Conservation (phyloP, 2,888 invertebrate species). For the Rhingia rostrata region DNA sequence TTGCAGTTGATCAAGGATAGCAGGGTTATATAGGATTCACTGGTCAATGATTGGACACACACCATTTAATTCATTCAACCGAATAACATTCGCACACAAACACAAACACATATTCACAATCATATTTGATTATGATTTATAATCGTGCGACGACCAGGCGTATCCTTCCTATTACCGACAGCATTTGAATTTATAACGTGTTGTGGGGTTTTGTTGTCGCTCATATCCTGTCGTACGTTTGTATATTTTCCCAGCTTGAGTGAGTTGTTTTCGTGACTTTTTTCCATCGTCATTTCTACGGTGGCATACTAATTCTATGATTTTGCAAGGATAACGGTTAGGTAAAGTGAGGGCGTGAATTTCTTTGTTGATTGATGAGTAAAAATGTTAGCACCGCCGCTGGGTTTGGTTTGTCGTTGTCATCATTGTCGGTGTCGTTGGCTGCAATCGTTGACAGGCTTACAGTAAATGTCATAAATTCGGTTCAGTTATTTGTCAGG, state of each 20-base stretch:
- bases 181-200: slow-evolving; percentile 62
- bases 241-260: slow-evolving; percentile 30
- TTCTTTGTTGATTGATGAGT: slow-evolving; percentile 62
- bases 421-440: slow-evolving; percentile 38
- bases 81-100: neutral
- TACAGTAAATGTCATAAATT: slow-evolving; percentile 36
- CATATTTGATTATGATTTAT: slow-evolving; percentile 72
- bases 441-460: slow-evolving; percentile 31
- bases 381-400: slow-evolving; percentile 38
- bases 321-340: slow-evolving; percentile 50
- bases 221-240: slow-evolving; percentile 34
- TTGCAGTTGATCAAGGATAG: slow-evolving; percentile 27
- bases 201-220: slow-evolving; percentile 43
- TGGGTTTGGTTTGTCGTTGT: slow-evolving; percentile 59
- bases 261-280: slow-evolving; percentile 50
- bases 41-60: neutral
- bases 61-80: slow-evolving; percentile 32
- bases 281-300: slow-evolving; percentile 2
- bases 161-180: slow-evolving; percentile 58
- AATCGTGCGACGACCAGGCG: slow-evolving; percentile 49
- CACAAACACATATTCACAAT: slow-evolving; percentile 33
- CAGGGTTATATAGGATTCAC: slow-evolving; percentile 1
- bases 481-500: slow-evolving; percentile 31
- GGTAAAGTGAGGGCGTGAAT: neutral
- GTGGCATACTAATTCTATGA: slow-evolving; percentile 62